Evolutionary conservation across 2,113 vertebrate genomes (phyloP).

Genomic region (Thalassoma bifasciatum): DNA sequence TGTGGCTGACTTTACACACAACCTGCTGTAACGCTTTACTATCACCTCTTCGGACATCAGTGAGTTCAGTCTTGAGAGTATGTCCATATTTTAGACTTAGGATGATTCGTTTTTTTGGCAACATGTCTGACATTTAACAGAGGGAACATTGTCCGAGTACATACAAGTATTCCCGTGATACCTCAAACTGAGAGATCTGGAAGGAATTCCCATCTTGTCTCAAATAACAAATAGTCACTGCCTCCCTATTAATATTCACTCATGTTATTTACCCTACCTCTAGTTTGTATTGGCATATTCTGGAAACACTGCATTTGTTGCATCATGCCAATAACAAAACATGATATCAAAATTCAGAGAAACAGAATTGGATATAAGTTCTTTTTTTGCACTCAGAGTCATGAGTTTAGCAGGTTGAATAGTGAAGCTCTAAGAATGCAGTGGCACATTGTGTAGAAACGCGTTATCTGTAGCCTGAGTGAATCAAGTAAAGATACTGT

Average conservation of each 20-base stretch:
- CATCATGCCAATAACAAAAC: not conserved
- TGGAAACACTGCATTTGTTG: not conserved
- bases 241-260: not conserved
- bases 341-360: not conserved
- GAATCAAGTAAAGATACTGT: conserved; percentile 60
- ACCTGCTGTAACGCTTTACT: too few species aligned
- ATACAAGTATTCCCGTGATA: too few species aligned
- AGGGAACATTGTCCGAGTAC: not conserved
- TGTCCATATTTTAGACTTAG: too few species aligned
- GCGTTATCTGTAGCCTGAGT: conserved; percentile 62
- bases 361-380: conserved; percentile 4
- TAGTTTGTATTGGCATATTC: not conserved
- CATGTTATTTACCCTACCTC: not conserved
- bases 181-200: too few species aligned
- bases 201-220: too few species aligned
- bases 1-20: too few species aligned
- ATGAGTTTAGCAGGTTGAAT: conserved; percentile 28
- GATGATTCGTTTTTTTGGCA: too few species aligned
- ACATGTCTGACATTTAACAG: not conserved
- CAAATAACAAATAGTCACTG: too few species aligned
- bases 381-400: conserved; percentile 2
- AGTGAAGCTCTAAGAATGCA: conserved; percentile 38
- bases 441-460: conserved; percentile 18
- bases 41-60: too few species aligned
- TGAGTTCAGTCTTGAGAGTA: too few species aligned